These are phyloP conservation scores for Epinephelus fuscoguttatus DNA, from an alignment of 2,113 vertebrate genomes.

Conservation along the genomic window DNA sequence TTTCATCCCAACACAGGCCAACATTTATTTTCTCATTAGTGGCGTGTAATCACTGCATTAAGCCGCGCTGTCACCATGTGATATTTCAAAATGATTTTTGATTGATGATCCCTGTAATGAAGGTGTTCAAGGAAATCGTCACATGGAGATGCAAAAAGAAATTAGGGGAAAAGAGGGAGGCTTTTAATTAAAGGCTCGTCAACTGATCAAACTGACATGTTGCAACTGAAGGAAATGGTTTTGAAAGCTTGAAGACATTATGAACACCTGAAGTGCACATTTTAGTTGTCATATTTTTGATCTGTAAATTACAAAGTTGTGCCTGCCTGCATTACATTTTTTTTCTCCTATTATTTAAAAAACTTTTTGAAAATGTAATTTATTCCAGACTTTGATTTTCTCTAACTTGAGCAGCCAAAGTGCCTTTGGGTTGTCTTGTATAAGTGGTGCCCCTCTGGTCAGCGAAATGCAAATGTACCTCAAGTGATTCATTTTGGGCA, in stretches of 20 bases:
- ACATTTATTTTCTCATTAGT: slow-evolving; percentile 77
- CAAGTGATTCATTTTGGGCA: not conserved
- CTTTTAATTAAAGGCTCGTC: slow-evolving; percentile 47
- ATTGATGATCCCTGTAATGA: slow-evolving; percentile 63
- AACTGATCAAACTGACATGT: slow-evolving; percentile 9
- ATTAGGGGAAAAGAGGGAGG: not conserved
- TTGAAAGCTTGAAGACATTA: not conserved
- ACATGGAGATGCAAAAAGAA: not conserved
- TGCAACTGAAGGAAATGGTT: not conserved
- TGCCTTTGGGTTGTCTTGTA: not conserved
- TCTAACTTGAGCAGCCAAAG: not conserved
- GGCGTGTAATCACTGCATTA: slow-evolving; percentile 58
- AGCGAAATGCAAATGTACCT: not conserved
- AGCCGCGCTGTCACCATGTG: slow-evolving; percentile 47
- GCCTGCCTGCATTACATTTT: not conserved
- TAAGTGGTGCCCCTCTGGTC: not conserved
- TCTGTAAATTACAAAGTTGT: not conserved
- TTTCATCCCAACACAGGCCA: slow-evolving; percentile 59
- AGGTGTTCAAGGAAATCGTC: slow-evolving; percentile 51
- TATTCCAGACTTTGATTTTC: not conserved
- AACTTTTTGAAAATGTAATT: not conserved
- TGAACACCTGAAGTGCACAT: not conserved
- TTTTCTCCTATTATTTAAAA: no score
- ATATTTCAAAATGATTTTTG: slow-evolving; percentile 66
- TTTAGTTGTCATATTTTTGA: slow-evolving; percentile 2